Evolutionary conservation across 2,888 invertebrate genomes (phyloP).

Genomic region (Chloroclysta siterata): DNA sequence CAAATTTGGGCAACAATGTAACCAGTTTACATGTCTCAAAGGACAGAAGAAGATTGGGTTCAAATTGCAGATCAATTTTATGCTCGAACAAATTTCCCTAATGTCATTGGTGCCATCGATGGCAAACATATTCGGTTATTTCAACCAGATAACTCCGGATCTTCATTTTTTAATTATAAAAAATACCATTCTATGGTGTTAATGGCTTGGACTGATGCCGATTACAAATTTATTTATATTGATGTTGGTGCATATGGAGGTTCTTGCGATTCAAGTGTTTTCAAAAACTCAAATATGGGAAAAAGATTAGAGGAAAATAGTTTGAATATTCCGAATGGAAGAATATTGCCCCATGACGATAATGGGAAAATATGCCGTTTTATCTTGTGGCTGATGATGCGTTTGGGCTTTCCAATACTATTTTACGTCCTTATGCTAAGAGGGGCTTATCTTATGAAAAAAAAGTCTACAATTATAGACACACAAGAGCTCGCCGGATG

Average conservation of each 20-base stretch:
- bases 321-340: constrained; percentile 21
- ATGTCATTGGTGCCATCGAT: constrained; percentile 25
- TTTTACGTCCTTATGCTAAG: constrained; percentile 26
- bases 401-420: constrained; percentile 31
- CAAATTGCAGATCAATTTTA: constrained; percentile 29
- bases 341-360: too few species aligned
- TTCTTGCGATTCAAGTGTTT: constrained; percentile 21
- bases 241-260: constrained; percentile 35
- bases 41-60: constrained; percentile 31
- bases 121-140: constrained; percentile 27
- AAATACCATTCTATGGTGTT: constrained; percentile 39
- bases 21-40: constrained; percentile 28
- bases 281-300: constrained; percentile 16
- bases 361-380: constrained; percentile 26
- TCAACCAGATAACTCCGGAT: constrained; percentile 25
- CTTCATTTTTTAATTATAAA: constrained; percentile 39
- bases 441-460: constrained; percentile 15
- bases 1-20: constrained; percentile 29
- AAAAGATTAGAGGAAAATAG: constrained; percentile 24
- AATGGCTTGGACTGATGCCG: constrained; percentile 38
- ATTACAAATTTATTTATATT: constrained; percentile 36
- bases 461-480: constrained; percentile 40
- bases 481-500: constrained; percentile 30
- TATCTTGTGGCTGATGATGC: constrained; percentile 31
- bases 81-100: constrained; percentile 26